Evolutionary conservation across 1,140 invertebrate genomes (phyloP).

Genomic region (Heliconius eleuchia): DNA sequence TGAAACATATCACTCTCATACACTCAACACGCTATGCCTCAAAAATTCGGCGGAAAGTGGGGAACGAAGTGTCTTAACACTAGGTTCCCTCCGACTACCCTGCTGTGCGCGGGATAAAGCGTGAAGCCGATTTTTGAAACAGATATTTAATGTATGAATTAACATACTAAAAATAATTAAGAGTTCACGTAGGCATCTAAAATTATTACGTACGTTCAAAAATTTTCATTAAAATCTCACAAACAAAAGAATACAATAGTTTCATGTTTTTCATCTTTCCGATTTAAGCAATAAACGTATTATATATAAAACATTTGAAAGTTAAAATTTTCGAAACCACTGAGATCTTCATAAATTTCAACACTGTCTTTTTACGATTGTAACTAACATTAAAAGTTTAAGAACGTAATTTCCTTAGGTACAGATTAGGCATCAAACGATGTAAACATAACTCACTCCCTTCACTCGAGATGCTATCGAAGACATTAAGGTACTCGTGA

Average conservation of each 20-base stretch:
- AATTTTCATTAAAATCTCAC: not conserved
- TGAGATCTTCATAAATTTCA: not conserved
- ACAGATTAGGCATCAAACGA: conserved; percentile 34
- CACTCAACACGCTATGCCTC: too few species aligned
- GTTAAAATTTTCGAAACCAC: not conserved
- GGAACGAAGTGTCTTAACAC: too few species aligned
- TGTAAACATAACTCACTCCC: conserved; percentile 39
- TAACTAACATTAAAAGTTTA: conserved; percentile 12
- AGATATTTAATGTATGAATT: too few species aligned
- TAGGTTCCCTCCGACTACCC: too few species aligned
- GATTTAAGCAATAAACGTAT: not conserved
- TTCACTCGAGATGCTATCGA: conserved; percentile 44
- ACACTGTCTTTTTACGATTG: not conserved
- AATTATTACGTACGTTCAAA: not conserved
- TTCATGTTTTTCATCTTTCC: not conserved
- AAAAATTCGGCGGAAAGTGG: too few species aligned
- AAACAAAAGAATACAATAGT: not conserved
- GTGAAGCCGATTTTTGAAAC: too few species aligned
- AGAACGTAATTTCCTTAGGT: conserved; percentile 28
- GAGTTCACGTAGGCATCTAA: too few species aligned
- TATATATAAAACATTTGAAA: not conserved
- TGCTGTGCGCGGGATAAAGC: too few species aligned
- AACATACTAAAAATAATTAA: too few species aligned
- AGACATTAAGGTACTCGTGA: conserved; percentile 44
- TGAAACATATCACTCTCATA: not conserved